A percentile compares a stretch with the other conserved stretches of the same genome.
Evolutionary conservation across 2,888 invertebrate species (phyloP).

Genomic region (Acleris laterana): DNA sequence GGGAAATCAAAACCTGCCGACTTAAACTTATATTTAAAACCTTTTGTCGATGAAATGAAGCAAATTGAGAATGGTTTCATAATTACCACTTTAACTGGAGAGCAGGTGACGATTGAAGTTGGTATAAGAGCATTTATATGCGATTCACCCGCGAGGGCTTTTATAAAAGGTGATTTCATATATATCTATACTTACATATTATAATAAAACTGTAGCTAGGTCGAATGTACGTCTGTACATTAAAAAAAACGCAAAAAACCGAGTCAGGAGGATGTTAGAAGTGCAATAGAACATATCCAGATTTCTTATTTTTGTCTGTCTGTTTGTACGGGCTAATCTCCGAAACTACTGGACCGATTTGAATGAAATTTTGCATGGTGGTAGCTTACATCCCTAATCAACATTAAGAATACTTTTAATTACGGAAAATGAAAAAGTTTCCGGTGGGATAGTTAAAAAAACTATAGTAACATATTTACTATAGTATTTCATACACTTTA

Average conservation of each 20-base stretch:
- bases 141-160: no score
- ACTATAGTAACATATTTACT: no score
- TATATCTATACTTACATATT: no score
- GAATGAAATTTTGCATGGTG: background rate
- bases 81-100: background rate
- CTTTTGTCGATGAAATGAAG: constrained; percentile 6
- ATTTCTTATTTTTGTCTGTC: no score
- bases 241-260: no score
- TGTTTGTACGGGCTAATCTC: no score
- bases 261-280: no score
- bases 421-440: background rate
- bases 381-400: background rate
- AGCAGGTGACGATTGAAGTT: background rate
- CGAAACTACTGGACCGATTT: background rate
- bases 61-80: constrained; percentile 2
- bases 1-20: background rate
- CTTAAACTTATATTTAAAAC: background rate
- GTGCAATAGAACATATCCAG: no score
- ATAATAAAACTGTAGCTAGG: no score
- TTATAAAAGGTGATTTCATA: no score
- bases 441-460: background rate
- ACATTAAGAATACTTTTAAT: background rate
- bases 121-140: background rate
- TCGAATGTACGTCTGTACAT: no score
- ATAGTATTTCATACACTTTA: no score